Evolutionary conservation across 2,888 invertebrate species (phyloP), one percentile per base, ranked within the genome.

Genomic region (Pseudococcus viburni): DNA sequence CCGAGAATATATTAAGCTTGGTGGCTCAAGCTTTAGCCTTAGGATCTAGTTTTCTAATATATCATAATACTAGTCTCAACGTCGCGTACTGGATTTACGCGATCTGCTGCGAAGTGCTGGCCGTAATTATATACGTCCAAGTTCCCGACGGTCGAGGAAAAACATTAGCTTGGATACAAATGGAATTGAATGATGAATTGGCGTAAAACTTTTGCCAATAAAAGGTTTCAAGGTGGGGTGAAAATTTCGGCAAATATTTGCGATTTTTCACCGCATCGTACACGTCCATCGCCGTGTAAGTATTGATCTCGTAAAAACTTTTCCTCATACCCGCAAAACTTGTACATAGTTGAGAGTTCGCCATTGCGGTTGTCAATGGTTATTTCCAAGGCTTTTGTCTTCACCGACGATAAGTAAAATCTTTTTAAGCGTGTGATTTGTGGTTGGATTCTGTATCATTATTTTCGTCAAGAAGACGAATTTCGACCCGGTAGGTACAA

Each of bases 91-190:
- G 46, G 19, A 73, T 86, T 17, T 86, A 73, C 68, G 86, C 86
- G 11, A 1, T 73, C 12, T 42, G 26, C n/a, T 73, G 46, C 42
- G 48, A 42, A 19, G n/a, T 86, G 7, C 46, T 86, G 4, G 73
- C 64, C 12, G 73, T 48, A 5, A 22, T 86, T 39, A 64, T 86
- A 11, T 86, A 73, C 19, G 19, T 86, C 12, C 48, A 46, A 15
- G 22, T 86, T 4, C 86, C 86, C 12, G 86, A 86, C 11, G 48
- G 39, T 3, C 39, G 86, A 42, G 86, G 86, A 0, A 86, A 73
- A 46, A 46, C 86, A 8, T 26, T 86, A 19, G 86, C 86, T 15
- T 33, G 48, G n/a, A 73, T 86, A 48, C 86, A 86, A 19, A 26
- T 59, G 33, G 85, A 55, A 68, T 12, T 68, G 68, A 68, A 68